phyloP scores from a whole-genome alignment of 2,113 vertebrate species.

The Tyto alba region DNA sequence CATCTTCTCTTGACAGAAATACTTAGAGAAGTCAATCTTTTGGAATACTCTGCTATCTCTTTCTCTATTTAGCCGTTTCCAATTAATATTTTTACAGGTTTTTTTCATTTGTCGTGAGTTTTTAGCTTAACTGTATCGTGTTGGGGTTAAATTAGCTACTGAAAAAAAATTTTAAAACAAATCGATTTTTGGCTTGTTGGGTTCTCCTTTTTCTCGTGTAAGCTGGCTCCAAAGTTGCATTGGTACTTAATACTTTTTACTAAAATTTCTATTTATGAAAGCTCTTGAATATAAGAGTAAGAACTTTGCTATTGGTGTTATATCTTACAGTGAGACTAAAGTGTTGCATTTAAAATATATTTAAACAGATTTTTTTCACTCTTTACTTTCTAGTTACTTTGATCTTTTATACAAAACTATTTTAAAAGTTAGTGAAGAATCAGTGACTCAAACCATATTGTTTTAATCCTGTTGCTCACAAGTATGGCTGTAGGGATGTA shows the following conservation, averaged over 20 bases:
- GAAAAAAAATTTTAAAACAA: neutral
- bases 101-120: neutral
- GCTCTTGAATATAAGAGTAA: neutral
- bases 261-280: neutral
- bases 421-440: neutral
- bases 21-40: conserved; percentile 32
- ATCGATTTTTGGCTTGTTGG: neutral
- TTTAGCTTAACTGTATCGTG: neutral
- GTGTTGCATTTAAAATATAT: neutral
- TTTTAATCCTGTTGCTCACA: neutral
- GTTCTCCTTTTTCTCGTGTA: neutral
- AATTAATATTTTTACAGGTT: neutral
- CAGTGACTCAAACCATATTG: neutral
- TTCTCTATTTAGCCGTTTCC: neutral
- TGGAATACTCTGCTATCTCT: neutral
- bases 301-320: neutral
- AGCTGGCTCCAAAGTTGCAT: neutral
- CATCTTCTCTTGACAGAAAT: conserved; percentile 56
- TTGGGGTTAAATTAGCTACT: neutral
- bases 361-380: neutral
- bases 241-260: neutral
- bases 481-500: neutral
- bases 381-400: neutral
- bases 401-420: neutral
- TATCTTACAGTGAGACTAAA: neutral